Conservation (phyloP, 2,113 vertebrate genomes). For the Ia io region DNA sequence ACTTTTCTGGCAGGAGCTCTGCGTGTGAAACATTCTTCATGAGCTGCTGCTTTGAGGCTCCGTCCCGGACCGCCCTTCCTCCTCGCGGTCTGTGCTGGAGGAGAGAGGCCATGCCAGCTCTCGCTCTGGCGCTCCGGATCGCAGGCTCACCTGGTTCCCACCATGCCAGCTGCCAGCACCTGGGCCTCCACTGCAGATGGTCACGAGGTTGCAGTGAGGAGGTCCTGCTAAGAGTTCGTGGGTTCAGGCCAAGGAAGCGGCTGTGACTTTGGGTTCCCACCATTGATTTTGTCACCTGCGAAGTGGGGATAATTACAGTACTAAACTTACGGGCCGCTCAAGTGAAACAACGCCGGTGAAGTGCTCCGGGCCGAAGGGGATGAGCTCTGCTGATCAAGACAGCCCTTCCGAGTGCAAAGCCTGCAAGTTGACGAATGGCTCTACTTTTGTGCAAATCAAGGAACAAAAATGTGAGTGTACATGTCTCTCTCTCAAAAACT, state of each 20-base stretch:
- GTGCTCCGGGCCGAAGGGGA: neutral
- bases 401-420: neutral
- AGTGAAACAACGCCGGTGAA: too few relatives aligned
- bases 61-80: neutral
- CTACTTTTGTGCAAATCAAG: conserved; percentile 8
- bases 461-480: neutral
- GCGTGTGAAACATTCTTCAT: neutral
- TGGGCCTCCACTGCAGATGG: neutral
- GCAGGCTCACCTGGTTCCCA: neutral
- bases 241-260: neutral
- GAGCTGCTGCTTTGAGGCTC: neutral
- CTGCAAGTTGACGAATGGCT: neutral
- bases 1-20: neutral
- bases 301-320: too few relatives aligned
- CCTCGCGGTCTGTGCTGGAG: neutral
- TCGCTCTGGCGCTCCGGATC: neutral
- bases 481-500: neutral
- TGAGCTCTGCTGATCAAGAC: neutral
- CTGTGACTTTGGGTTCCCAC: neutral
- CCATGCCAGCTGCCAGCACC: neutral
- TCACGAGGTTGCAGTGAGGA: neutral
- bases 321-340: too few relatives aligned
- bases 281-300: neutral
- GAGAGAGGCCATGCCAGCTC: neutral
- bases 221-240: neutral